A percentile compares a stretch with the other conserved stretches of the same genome.
phyloP scores from a whole-genome alignment of 2,113 vertebrate species.

The Chrysemys picta region DNA sequence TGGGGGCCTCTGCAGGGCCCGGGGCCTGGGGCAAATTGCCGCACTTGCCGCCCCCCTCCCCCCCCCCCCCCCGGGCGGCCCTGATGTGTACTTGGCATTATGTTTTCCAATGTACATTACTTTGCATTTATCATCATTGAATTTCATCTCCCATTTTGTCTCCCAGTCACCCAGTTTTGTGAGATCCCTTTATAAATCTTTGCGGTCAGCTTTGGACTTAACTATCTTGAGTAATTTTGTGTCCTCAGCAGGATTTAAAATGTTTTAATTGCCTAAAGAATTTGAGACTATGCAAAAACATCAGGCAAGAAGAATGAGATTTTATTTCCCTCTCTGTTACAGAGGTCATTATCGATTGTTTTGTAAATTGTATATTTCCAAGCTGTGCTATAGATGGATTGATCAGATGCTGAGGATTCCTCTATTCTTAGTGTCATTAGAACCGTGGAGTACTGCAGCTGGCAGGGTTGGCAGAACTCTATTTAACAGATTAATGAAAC shows the following conservation, averaged over 20 bases:
- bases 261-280: accelerated
- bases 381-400: neutral
- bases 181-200: neutral
- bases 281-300: neutral
- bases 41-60: too few relatives aligned
- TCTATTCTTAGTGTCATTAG: neutral
- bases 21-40: too few relatives aligned
- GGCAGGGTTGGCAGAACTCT: neutral
- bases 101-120: neutral
- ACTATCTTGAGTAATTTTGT: neutral
- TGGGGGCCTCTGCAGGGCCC: too few relatives aligned
- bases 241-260: neutral
- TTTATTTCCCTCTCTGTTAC: accelerated
- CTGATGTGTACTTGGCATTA: neutral
- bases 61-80: too few relatives aligned
- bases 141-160: neutral
- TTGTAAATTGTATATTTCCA: neutral
- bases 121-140: neutral
- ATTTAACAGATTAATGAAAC: neutral
- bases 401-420: accelerated
- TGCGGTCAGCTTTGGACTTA: neutral
- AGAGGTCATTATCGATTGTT: accelerated
- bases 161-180: neutral
- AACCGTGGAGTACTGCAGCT: neutral
- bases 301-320: neutral